Evolutionary conservation across 2,888 invertebrate species (phyloP).

Genomic region (Nymphalis polychloros): DNA sequence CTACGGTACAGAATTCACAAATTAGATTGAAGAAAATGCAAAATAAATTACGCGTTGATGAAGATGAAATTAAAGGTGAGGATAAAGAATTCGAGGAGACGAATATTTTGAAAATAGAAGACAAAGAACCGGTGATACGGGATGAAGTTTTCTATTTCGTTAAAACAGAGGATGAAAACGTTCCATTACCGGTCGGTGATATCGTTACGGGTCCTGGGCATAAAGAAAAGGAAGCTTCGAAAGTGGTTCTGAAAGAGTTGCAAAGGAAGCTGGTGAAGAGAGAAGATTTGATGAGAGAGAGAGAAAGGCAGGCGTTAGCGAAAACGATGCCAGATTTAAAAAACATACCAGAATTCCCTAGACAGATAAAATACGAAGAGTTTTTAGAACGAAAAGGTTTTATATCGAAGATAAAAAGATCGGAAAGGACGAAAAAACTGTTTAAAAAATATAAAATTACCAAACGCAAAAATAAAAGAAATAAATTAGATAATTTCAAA

Average conservation of each 20-base stretch:
- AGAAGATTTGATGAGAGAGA: slow-evolving; percentile 75
- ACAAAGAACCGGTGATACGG: slow-evolving; percentile 60
- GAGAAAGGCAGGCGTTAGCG: slow-evolving; percentile 71
- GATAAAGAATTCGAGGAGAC: slow-evolving; percentile 45
- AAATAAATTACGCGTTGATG: slow-evolving; percentile 50
- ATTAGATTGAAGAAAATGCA: slow-evolving; percentile 67
- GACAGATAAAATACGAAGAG: slow-evolving; percentile 66
- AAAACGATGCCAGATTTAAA: slow-evolving; percentile 75
- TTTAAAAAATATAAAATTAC: slow-evolving; percentile 49
- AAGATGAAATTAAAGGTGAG: slow-evolving; percentile 40
- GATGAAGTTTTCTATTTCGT: slow-evolving; percentile 77
- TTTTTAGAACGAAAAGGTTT: slow-evolving; percentile 57
- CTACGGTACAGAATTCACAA: slow-evolving; percentile 63
- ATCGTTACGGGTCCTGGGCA: slow-evolving; percentile 65
- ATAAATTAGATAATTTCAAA: slow-evolving; percentile 45
- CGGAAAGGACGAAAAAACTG: slow-evolving; percentile 37
- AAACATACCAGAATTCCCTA: slow-evolving; percentile 69
- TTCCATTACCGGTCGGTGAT: slow-evolving; percentile 52
- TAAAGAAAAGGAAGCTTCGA: slow-evolving; percentile 66
- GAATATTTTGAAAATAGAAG: slow-evolving; percentile 61
- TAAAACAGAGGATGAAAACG: slow-evolving; percentile 67
- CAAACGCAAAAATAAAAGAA: slow-evolving; percentile 35
- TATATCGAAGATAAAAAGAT: slow-evolving; percentile 55
- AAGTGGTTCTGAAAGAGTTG: slow-evolving; percentile 67
- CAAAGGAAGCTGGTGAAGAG: slow-evolving; percentile 71